A percentile compares a stretch with the other conserved stretches of the same genome.
Evolutionary conservation across 2,113 vertebrate genomes (phyloP).

Genomic region (Oenanthe melanoleuca): DNA sequence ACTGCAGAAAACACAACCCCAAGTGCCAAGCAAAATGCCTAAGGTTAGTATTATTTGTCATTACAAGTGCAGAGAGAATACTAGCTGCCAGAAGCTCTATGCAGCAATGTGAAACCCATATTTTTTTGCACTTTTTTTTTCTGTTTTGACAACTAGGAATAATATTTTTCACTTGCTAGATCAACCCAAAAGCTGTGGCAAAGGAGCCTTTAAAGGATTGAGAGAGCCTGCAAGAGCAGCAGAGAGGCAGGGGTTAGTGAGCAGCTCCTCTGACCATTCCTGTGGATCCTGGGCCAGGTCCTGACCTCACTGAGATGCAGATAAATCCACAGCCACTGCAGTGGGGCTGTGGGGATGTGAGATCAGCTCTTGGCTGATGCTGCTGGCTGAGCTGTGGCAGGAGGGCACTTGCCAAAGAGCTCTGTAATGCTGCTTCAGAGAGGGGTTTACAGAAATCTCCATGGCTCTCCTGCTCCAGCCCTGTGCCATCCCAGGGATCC

Average conservation of each 20-base stretch:
- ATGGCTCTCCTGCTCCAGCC: not conserved
- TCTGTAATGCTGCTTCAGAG: not conserved
- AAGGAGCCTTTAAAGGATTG: not conserved
- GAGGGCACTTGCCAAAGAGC: conserved; percentile 48
- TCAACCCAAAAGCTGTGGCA: not conserved
- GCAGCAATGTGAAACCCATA: not conserved
- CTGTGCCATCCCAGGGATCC: not conserved
- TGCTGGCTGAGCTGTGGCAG: conserved; percentile 12
- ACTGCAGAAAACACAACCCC: conserved; percentile 9
- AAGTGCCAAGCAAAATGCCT: conserved; percentile 56
- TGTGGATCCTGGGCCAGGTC: not conserved
- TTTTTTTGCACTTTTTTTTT: conserved; percentile 4
- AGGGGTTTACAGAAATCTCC: not conserved
- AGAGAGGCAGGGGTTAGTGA: not conserved
- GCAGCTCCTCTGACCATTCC: not conserved
- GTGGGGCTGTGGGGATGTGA: conserved; percentile 13
- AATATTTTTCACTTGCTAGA: conserved; percentile 40
- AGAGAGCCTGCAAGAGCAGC: not conserved
- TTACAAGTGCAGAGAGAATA: conserved; percentile 42
- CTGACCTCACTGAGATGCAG: conserved; percentile 40
- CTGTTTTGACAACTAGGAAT: conserved; percentile 45
- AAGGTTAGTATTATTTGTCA: conserved; percentile 46
- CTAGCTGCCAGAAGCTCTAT: conserved; percentile 26
- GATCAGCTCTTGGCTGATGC: conserved; percentile 35
- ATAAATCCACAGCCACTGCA: not conserved